These are phyloP conservation scores for Anoura caudifer DNA, from an alignment of 2,113 vertebrate species.

Conservation along the genomic window DNA sequence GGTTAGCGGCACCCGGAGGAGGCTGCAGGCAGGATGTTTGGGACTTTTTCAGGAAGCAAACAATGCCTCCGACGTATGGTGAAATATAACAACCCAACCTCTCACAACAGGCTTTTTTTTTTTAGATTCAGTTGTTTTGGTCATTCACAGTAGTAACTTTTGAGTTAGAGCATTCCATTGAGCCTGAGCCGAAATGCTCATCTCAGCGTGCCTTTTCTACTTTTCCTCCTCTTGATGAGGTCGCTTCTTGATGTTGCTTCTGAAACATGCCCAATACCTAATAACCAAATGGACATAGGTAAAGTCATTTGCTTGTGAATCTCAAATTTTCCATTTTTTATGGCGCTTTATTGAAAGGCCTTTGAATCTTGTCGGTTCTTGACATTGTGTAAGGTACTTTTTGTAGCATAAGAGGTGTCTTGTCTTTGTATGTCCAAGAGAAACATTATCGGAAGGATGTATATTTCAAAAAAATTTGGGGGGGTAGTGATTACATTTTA, in stretches of 20 bases:
- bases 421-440: neutral
- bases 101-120: neutral
- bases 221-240: neutral
- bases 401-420: neutral
- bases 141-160: neutral
- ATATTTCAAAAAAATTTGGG: neutral
- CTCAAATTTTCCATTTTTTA: neutral
- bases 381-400: neutral
- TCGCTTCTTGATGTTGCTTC: slow-evolving; percentile 12
- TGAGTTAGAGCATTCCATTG: neutral
- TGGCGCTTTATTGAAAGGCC: neutral
- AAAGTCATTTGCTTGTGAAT: neutral
- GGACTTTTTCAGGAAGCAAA: neutral
- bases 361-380: neutral
- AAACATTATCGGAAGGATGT: neutral
- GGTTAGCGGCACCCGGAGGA: neutral
- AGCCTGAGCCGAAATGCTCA: neutral
- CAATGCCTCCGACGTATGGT: neutral
- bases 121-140: neutral
- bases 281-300: neutral
- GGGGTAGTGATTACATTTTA: neutral
- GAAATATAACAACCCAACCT: neutral
- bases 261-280: neutral
- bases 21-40: slow-evolving; percentile 35
- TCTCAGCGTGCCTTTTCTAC: neutral